A percentile compares a stretch with the other conserved stretches of the same genome.
Conservation (phyloP, 2,113 vertebrate genomes). For the Rattus rattus region DNA sequence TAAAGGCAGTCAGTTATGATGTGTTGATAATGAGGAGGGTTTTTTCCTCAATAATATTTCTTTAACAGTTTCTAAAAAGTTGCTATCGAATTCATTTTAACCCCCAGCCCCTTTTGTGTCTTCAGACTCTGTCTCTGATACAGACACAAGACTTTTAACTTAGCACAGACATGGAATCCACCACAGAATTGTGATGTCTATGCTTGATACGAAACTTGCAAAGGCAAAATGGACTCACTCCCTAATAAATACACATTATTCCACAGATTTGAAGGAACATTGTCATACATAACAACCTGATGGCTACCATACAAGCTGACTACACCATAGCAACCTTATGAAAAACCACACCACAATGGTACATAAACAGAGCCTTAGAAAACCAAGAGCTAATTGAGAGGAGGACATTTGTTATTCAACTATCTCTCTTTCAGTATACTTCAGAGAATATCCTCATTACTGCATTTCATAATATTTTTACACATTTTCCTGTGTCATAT, state of each 20-base stretch:
- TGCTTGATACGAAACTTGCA: not conserved
- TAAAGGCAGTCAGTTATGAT: not conserved
- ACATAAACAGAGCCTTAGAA: not conserved
- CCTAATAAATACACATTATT: not conserved
- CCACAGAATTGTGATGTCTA: not conserved
- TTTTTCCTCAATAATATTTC: not conserved
- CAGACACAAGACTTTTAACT: not conserved
- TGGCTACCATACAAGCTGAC: not conserved
- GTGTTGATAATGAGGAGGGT: not conserved
- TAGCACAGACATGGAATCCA: too few relatives aligned
- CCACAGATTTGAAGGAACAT: not conserved
- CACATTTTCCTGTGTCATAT: not conserved
- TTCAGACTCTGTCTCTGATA: not conserved
- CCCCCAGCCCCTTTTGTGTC: not conserved
- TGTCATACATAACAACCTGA: too few relatives aligned
- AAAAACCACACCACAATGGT: not conserved
- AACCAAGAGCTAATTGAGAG: not conserved
- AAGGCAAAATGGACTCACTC: not conserved
- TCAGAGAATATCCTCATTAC: not conserved
- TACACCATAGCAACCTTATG: not conserved
- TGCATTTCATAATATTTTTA: not conserved
- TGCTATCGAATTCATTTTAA: not conserved
- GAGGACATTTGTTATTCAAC: not conserved
- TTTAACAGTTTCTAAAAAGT: not conserved
- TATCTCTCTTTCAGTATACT: not conserved